Percentiles rank a stretch among this genome's conserved stretches.
These are phyloP conservation scores for Orthonyx spaldingii DNA, from an alignment of 2,113 vertebrate species.

Conservation along the genomic window DNA sequence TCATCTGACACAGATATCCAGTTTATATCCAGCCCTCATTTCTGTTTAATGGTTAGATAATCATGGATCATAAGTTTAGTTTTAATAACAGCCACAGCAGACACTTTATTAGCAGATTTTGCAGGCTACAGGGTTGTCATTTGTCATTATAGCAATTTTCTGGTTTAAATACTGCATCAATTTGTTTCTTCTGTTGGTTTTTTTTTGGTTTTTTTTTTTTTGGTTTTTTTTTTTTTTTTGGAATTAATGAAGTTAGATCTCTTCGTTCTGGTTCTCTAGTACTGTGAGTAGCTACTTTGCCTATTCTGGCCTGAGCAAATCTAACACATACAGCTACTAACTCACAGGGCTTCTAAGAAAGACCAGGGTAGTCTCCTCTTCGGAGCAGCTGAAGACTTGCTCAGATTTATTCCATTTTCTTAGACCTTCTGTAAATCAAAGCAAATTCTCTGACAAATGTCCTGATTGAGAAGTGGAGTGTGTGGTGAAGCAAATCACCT, in stretches of 20 bases:
- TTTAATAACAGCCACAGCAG: slow-evolving; percentile 62
- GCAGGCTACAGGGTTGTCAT: slow-evolving; percentile 48
- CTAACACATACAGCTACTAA: background rate
- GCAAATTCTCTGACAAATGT: background rate
- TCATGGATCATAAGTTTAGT: slow-evolving; percentile 66
- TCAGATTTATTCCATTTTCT: background rate
- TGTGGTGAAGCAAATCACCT: background rate
- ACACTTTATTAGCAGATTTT: slow-evolving; percentile 66
- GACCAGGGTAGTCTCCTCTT: background rate
- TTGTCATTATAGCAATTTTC: slow-evolving; percentile 64
- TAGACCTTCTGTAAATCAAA: background rate
- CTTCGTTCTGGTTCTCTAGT: slow-evolving; percentile 38
- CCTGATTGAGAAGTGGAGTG: background rate
- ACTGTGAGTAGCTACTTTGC: background rate
- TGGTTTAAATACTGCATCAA: slow-evolving; percentile 65
- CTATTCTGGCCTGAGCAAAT: background rate
- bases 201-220: background rate
- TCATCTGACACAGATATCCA: slow-evolving; percentile 30
- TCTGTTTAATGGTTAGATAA: slow-evolving; percentile 63
- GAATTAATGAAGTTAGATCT: slow-evolving; percentile 43
- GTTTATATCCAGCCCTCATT: slow-evolving; percentile 40
- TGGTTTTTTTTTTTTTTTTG: background rate
- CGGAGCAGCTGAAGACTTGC: background rate
- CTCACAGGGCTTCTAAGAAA: background rate
- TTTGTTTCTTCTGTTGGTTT: slow-evolving; percentile 30